phyloP scores from a whole-genome alignment of 2,888 invertebrate genomes.

The Calameuta pallipes region DNA sequence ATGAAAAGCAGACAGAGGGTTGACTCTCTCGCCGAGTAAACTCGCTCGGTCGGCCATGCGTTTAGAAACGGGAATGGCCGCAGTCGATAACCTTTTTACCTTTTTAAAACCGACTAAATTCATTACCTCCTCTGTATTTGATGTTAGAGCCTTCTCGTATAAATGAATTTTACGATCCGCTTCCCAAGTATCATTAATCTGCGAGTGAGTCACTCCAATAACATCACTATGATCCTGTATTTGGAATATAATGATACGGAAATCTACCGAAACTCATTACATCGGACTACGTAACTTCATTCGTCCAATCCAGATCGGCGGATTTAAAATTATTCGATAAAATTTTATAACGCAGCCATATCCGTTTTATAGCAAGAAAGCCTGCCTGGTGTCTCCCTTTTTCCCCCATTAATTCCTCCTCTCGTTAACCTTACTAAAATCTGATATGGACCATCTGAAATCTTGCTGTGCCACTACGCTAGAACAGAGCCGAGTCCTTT shows the following conservation, averaged over 20 bases:
- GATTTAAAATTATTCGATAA: neutral
- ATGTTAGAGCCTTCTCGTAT: conserved; percentile 10
- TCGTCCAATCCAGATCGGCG: neutral
- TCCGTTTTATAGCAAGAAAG: neutral
- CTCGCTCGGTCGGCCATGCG: conserved; percentile 38
- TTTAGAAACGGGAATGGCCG: conserved; percentile 38
- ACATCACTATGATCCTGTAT: neutral
- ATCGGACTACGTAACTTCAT: neutral
- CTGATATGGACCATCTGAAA: neutral
- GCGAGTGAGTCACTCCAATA: neutral
- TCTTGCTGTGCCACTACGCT: neutral
- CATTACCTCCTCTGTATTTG: conserved; percentile 39
- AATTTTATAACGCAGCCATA: neutral
- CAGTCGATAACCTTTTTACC: conserved; percentile 48
- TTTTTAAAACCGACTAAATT: conserved; percentile 47
- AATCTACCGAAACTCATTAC: neutral
- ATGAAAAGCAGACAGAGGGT: neutral
- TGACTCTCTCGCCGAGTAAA: conserved; percentile 5
- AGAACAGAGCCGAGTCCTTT: conserved; percentile 19
- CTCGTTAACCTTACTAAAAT: neutral
- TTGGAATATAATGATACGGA: neutral
- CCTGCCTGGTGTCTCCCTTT: neutral
- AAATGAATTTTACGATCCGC: conserved; percentile 13
- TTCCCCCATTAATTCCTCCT: neutral
- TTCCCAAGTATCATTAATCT: neutral